A percentile compares a stretch with the other conserved stretches of the same genome.
Conservation (phyloP, 2,888 invertebrate species). For the Heliconius aoede region DNA sequence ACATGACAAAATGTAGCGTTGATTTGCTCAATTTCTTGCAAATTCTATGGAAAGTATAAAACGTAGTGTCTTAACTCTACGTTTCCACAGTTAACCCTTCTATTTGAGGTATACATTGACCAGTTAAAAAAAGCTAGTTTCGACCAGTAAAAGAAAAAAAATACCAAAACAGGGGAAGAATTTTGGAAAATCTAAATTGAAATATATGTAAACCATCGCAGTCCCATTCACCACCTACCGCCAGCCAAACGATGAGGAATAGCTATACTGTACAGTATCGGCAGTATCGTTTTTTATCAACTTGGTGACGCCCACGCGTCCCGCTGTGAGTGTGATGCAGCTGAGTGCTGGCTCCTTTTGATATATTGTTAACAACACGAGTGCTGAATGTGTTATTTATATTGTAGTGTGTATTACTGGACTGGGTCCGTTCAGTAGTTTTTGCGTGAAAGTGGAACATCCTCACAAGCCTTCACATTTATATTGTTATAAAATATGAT, state of each 20-base stretch:
- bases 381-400: conserved; percentile 3
- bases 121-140: too few species aligned
- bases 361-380: conserved; percentile 19
- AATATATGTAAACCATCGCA: conserved; percentile 9
- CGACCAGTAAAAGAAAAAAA: background rate
- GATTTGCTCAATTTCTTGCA: too few species aligned
- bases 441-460: too few species aligned
- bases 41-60: too few species aligned
- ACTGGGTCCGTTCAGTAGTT: too few species aligned
- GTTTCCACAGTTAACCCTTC: too few species aligned
- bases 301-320: conserved; percentile 17
- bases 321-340: conserved; percentile 19
- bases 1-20: too few species aligned
- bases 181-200: background rate
- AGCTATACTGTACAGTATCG: background rate
- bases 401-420: background rate
- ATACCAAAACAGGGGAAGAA: background rate
- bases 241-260: conserved; percentile 34
- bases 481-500: too few species aligned
- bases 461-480: too few species aligned
- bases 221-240: conserved; percentile 21
- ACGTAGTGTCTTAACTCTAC: too few species aligned
- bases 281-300: conserved; percentile 30
- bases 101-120: too few species aligned
- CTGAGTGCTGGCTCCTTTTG: conserved; percentile 13